phyloP scores from a whole-genome alignment of 2,797 vertebrate genomes.

The Eulemur mongoz region DNA sequence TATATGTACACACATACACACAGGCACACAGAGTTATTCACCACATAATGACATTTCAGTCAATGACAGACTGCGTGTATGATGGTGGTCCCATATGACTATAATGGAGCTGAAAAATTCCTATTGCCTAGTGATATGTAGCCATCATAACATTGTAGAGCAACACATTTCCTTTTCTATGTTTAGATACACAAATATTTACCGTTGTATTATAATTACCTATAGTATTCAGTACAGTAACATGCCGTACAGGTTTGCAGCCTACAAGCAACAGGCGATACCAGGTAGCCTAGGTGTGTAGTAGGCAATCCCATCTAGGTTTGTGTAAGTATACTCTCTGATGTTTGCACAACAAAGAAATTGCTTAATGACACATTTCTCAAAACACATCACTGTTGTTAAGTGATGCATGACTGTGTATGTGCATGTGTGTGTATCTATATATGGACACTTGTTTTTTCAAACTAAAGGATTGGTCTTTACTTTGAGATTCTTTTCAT shows the following conservation, averaged over 20 bases:
- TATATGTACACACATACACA: neutral
- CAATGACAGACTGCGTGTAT: neutral
- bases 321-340: neutral
- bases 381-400: neutral
- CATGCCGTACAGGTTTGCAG: neutral
- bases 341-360: neutral
- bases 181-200: neutral
- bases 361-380: neutral
- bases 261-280: neutral
- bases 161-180: neutral
- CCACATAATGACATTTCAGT: neutral
- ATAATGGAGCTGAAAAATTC: neutral
- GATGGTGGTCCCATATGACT: neutral
- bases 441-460: neutral
- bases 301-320: neutral
- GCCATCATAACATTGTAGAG: neutral
- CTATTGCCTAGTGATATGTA: neutral
- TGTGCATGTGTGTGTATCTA: neutral
- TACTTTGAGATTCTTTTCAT: constrained; percentile 20
- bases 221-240: neutral
- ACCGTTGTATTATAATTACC: neutral
- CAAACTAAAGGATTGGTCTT: neutral
- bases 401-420: neutral
- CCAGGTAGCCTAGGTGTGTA: neutral
- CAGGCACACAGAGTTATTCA: neutral